Evolutionary conservation across 2,888 invertebrate species (phyloP).

Genomic region (Apocheima hispidaria): DNA sequence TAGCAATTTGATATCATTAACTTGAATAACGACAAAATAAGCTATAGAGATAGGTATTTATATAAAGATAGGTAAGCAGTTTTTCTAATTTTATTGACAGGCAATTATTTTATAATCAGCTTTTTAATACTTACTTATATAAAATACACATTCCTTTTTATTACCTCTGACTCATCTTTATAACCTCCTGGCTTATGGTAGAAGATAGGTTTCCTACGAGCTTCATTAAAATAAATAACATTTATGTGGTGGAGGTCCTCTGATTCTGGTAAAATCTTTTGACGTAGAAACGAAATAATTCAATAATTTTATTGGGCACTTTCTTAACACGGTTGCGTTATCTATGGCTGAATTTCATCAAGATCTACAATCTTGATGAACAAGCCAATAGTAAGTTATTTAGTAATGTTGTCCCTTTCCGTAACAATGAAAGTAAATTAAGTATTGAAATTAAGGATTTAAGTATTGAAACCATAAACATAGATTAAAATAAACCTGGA

Average conservation of each 20-base stretch:
- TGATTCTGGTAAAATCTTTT: background rate
- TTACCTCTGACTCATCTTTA: constrained; percentile 1
- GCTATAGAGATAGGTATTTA: background rate
- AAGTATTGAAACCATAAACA: too few relatives aligned
- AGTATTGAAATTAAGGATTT: too few relatives aligned
- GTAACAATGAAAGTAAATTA: background rate
- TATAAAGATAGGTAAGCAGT: background rate
- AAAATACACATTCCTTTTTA: too few relatives aligned
- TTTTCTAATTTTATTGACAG: background rate
- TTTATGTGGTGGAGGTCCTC: background rate
- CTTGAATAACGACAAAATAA: background rate
- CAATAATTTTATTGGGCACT: too few relatives aligned
- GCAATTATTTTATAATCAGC: background rate
- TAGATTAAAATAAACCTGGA: too few relatives aligned
- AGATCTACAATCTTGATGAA: background rate
- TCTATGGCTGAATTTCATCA: background rate
- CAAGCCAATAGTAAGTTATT: background rate
- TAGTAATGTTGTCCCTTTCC: background rate
- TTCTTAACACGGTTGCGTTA: background rate
- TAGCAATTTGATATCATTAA: constrained; percentile 11
- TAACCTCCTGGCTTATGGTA: background rate
- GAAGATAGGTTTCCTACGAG: background rate
- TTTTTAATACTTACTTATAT: background rate
- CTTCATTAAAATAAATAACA: background rate
- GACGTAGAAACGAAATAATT: background rate